Conservation (phyloP, 2,797 vertebrate species). For the Phoxinus dragarum region DNA sequence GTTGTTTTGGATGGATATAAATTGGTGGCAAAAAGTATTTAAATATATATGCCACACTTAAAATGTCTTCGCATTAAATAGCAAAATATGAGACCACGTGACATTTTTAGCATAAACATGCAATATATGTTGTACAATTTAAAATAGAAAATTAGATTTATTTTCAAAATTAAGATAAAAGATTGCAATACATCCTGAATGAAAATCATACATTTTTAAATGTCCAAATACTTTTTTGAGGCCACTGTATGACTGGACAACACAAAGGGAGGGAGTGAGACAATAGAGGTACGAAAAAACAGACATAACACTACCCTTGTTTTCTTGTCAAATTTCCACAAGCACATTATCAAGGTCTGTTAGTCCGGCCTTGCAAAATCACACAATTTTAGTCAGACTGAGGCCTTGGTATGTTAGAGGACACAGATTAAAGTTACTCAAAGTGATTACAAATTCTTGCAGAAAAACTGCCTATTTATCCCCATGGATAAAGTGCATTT, state of each 20-base stretch:
- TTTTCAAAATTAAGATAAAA: background rate
- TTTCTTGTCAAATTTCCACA: background rate
- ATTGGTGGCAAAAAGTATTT: background rate
- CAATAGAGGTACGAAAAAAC: background rate
- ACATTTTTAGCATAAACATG: background rate
- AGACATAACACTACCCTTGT: background rate
- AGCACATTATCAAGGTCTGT: background rate
- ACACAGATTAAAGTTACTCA: constrained; percentile 2
- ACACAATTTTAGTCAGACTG: background rate
- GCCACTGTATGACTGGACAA: background rate
- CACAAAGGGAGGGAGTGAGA: background rate
- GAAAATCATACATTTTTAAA: background rate
- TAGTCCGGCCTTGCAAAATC: background rate
- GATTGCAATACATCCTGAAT: background rate
- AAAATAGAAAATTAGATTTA: background rate
- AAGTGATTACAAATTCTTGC: background rate
- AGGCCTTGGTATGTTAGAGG: background rate
- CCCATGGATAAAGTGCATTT: constrained; percentile 2
- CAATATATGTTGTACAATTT: background rate
- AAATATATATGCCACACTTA: background rate
- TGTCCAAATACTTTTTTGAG: background rate
- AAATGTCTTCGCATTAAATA: background rate
- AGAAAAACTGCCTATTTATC: background rate
- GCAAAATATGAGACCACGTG: background rate
- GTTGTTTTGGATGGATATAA: constrained; percentile 1